phyloP scores from a whole-genome alignment of 2,888 invertebrate genomes.

The Conus canariensis region DNA sequence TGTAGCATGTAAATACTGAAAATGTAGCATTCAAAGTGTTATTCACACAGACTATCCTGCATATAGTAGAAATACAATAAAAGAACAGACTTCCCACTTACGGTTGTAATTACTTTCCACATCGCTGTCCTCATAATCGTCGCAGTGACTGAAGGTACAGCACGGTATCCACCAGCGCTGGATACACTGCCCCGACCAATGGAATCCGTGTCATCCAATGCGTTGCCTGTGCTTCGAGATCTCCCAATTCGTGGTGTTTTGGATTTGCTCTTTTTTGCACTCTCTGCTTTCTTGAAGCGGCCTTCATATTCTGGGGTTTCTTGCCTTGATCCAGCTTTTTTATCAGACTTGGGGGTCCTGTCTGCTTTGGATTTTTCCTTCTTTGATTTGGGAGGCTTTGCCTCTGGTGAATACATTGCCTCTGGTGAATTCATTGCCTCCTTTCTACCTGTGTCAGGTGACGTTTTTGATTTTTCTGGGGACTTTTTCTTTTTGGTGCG shows the following conservation, averaged over 20 bases:
- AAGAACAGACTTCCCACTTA: too few species aligned
- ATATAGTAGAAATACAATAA: too few species aligned
- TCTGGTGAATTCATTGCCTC: constrained; percentile 17
- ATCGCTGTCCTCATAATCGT: constrained; percentile 51
- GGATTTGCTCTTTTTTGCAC: constrained; percentile 46
- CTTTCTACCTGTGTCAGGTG: background rate
- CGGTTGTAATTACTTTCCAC: constrained; percentile 52
- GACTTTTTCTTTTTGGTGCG: constrained; percentile 38
- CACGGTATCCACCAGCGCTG: constrained; percentile 45
- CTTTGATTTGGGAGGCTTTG: background rate
- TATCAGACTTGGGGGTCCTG: constrained; percentile 21
- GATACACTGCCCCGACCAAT: constrained; percentile 40
- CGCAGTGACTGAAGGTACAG: constrained; percentile 48
- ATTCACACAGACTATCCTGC: too few species aligned
- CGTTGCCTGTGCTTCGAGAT: constrained; percentile 51
- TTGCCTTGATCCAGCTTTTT: constrained; percentile 40
- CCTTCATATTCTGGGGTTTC: constrained; percentile 46
- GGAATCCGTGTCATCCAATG: constrained; percentile 52
- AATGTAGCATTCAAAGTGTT: too few species aligned
- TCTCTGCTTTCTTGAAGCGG: constrained; percentile 49
- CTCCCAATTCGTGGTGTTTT: constrained; percentile 51
- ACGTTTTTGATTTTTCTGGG: background rate
- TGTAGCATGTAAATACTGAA: too few species aligned
- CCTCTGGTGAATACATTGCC: too few species aligned
- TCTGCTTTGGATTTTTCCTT: constrained; percentile 14